Conservation (phyloP, 2,888 invertebrate genomes). For the Portevinia maculata region DNA sequence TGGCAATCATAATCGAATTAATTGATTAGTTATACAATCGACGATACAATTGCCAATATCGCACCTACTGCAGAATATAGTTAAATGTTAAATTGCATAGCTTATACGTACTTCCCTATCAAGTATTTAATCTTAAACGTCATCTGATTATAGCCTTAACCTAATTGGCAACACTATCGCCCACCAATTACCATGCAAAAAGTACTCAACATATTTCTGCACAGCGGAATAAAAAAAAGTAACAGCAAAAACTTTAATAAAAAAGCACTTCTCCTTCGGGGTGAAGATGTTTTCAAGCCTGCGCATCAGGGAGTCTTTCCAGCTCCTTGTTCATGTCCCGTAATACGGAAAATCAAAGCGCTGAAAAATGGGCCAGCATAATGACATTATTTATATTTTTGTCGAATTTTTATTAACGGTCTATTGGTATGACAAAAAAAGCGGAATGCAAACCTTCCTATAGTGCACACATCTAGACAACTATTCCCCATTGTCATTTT, state of each 20-base stretch:
- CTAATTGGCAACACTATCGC: constrained; percentile 62
- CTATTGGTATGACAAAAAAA: background rate
- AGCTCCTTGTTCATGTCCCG: constrained; percentile 4
- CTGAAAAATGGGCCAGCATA: background rate
- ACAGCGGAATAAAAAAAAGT: constrained; percentile 34
- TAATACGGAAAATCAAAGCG: background rate
- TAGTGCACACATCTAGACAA: constrained; percentile 1
- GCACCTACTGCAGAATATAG: no score
- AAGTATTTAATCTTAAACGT: no score
- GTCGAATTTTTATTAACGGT: background rate
- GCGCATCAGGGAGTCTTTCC: constrained; percentile 35
- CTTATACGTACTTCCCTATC: no score
- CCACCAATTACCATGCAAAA: constrained; percentile 1
- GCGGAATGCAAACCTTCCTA: background rate
- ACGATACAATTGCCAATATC: no score
- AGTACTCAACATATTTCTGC: constrained; percentile 9
- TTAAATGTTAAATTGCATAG: no score
- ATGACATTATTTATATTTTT: background rate
- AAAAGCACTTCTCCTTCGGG: constrained; percentile 17
- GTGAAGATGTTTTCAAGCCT: constrained; percentile 34
- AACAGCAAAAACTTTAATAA: constrained; percentile 32
- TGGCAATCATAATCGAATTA: no score
- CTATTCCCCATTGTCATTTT: constrained; percentile 24
- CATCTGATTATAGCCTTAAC: background rate
- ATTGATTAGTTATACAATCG: no score